Base-by-base conservation (phyloP, 2,113 vertebrate genomes). In the Ailurus styani region DNA sequence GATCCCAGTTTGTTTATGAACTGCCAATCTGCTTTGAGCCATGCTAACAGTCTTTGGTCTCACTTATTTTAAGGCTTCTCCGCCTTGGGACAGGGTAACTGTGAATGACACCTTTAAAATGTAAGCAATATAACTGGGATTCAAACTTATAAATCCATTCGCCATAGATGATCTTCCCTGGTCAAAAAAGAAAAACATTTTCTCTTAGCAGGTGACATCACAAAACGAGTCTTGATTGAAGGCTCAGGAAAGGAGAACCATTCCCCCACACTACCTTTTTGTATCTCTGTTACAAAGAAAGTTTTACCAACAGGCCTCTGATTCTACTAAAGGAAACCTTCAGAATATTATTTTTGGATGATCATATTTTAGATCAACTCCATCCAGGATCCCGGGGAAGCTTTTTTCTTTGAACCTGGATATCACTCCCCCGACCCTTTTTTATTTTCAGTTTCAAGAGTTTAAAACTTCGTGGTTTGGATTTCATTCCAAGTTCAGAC, bases 341-440 rank as follows among this genome's bases (percentile, higher is more conserved):
- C 64, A 90, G 87, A 94, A 57, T 92, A 87, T 82, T 96, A 86
- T 93, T 94, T 93, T 96, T 81, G 64, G 90, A 77, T 75, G 55
- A 79, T 96, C 31, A 37, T 72, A 91, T 96, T 96, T 96, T 94
- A 57, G 52, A 66, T 90, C 50, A 97, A 90, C 17, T 81, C 40
- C 75, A 93, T 64, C 68, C 55, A 95, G 78, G 50, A 97, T 57
- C 34, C 68, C 66, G 23, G 64, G 95, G 75, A 90, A 96, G 31
- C 12, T 82, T 95, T 96, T 92, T 86, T 23, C 86, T 96, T 97
- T 97, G 94, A 97, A 97, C 77, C 52, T 91, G 23, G 68, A 97
- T 96, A 84, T 95, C 23, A 77, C n/a, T 72, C 70, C 6, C 54
- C 54, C 31, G 54, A 55, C 7, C 40, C 64, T 31, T 21, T 77